Evolutionary conservation across 2,797 vertebrate genomes (phyloP).

Genomic region (Tarsius wallacei): DNA sequence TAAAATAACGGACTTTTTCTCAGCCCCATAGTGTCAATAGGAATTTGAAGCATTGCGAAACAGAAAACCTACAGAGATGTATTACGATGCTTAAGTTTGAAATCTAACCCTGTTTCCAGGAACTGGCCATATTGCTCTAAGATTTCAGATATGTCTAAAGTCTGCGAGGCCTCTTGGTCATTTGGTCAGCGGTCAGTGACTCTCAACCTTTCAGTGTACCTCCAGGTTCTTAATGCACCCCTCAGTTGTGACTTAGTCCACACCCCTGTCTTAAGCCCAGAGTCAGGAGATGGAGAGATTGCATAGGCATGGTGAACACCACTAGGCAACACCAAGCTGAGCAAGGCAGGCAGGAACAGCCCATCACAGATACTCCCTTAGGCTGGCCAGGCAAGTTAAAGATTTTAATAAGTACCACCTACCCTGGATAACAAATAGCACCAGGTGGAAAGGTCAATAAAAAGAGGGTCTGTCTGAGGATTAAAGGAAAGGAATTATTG

Average conservation of each 20-base stretch:
- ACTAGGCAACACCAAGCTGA: not conserved
- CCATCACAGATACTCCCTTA: not conserved
- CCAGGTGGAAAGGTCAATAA: not conserved
- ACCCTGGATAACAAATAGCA: not conserved
- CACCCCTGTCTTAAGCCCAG: not conserved
- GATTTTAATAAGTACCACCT: not conserved
- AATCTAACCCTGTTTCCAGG: not conserved
- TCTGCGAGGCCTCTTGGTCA: not conserved
- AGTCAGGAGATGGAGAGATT: not conserved
- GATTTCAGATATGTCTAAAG: not conserved
- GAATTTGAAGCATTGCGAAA: slow-evolving; percentile 12
- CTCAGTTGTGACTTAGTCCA: not conserved
- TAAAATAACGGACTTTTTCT: not conserved
- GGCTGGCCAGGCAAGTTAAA: not conserved
- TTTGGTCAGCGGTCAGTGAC: not conserved
- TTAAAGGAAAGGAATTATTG: not conserved
- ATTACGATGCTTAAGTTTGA: not conserved
- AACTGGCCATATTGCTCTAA: not conserved
- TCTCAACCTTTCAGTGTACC: not conserved
- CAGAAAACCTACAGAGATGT: not conserved
- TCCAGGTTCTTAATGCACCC: fast-evolving
- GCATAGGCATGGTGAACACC: not conserved
- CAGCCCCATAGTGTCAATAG: not conserved
- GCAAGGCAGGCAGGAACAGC: not conserved
- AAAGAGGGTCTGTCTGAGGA: not conserved